phyloP scores from a whole-genome alignment of 2,888 invertebrate species.

The Erpobdella octoculata region DNA sequence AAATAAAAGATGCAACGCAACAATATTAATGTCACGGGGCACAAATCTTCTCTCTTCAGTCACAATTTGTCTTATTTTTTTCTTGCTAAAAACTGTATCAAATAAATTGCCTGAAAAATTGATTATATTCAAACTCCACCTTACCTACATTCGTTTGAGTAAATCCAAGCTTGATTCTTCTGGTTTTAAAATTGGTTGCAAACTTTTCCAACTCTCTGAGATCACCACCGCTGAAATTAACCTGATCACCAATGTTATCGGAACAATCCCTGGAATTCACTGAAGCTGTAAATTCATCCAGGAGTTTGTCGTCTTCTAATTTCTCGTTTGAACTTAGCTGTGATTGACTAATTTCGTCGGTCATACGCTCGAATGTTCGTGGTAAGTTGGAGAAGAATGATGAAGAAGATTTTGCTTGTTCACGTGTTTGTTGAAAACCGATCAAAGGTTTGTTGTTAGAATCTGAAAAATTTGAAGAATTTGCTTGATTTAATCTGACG shows the following conservation, averaged over 20 bases:
- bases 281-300: neutral
- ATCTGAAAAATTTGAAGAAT: too few species aligned
- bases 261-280: too few species aligned
- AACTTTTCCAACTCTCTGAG: constrained; percentile 78
- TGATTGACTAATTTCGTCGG: neutral
- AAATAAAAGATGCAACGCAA: too few species aligned
- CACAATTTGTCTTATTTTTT: too few species aligned
- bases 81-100: too few species aligned
- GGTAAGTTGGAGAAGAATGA: constrained; percentile 21
- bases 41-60: too few species aligned
- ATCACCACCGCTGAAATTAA: constrained; percentile 28
- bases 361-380: neutral
- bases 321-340: neutral
- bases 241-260: constrained; percentile 14
- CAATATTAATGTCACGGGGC: too few species aligned
- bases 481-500: too few species aligned
- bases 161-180: constrained; percentile 90
- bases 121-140: too few species aligned
- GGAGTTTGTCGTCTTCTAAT: neutral
- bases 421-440: too few species aligned
- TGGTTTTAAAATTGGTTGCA: constrained; percentile 94
- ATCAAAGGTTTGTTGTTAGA: neutral
- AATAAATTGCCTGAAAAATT: too few species aligned
- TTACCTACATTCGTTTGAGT: constrained; percentile 88
- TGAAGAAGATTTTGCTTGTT: neutral